Conservation (phyloP, 2,113 vertebrate species). For the Octodon degus region DNA sequence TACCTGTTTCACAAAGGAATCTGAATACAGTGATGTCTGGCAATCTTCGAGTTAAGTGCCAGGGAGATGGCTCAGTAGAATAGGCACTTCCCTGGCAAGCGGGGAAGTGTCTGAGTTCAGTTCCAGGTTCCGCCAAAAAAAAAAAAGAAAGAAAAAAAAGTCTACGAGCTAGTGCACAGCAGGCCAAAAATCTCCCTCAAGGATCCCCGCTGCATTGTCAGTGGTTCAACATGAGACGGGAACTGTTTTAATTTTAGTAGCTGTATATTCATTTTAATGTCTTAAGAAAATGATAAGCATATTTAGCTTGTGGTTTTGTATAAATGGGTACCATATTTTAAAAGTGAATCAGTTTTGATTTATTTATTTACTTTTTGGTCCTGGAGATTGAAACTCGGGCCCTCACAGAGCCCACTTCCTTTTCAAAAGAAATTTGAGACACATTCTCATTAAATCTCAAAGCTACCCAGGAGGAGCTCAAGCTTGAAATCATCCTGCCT, state of each 20-base stretch:
- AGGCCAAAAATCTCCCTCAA: not conserved
- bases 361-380: not conserved
- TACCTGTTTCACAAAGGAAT: not conserved
- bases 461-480: not conserved
- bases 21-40: not conserved
- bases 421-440: not conserved
- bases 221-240: not conserved
- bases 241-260: not conserved
- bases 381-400: not conserved
- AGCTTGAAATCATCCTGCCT: not conserved
- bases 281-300: not conserved
- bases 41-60: too few relatives aligned
- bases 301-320: not conserved
- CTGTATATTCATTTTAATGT: not conserved
- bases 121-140: too few relatives aligned
- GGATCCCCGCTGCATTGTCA: not conserved
- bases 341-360: not conserved
- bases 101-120: too few relatives aligned
- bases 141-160: too few relatives aligned
- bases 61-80: too few relatives aligned
- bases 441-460: not conserved
- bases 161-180: rapidly evolving
- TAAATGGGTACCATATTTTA: not conserved
- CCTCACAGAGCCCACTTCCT: not conserved
- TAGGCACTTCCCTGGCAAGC: too few relatives aligned